These are phyloP conservation scores for Antheraea pernyi DNA, from an alignment of 1,140 invertebrate species.

Conservation along the genomic window DNA sequence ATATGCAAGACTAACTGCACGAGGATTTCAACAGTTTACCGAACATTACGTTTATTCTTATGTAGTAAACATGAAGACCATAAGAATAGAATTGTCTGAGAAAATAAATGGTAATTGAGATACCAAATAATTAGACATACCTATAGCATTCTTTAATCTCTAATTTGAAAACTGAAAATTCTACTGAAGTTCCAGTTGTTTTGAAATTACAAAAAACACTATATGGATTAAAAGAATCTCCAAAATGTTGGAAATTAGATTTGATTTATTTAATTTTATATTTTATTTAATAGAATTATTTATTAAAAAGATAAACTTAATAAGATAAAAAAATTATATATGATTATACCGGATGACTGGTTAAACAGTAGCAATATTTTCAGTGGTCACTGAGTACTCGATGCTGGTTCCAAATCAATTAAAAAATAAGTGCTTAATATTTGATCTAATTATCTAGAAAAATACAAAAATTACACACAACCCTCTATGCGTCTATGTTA, in stretches of 20 bases:
- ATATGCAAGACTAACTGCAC: conserved; percentile 32
- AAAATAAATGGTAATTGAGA: too few relatives aligned
- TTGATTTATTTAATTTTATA: conserved; percentile 22
- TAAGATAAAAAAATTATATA: conserved; percentile 26
- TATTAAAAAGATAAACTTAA: conserved; percentile 20
- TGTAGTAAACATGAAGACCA: neutral
- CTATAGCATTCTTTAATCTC: conserved; percentile 3
- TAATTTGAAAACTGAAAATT: neutral
- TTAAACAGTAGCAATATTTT: too few relatives aligned
- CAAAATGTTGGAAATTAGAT: conserved; percentile 25
- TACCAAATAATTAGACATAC: conserved; percentile 1
- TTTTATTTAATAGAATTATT: too few relatives aligned
- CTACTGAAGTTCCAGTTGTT: too few relatives aligned
- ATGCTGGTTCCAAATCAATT: too few relatives aligned
- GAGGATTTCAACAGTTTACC: conserved; percentile 35
- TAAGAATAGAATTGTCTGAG: neutral
- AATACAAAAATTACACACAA: too few relatives aligned
- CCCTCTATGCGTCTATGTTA: too few relatives aligned
- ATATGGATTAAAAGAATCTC: conserved; percentile 29
- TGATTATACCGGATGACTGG: too few relatives aligned
- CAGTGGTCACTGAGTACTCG: too few relatives aligned
- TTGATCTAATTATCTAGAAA: too few relatives aligned
- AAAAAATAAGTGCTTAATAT: too few relatives aligned
- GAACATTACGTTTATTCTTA: neutral
- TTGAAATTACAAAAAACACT: conserved; percentile 26